phyloP scores from a whole-genome alignment of 2,113 vertebrate species.

The Pelecanoides urinatrix region DNA sequence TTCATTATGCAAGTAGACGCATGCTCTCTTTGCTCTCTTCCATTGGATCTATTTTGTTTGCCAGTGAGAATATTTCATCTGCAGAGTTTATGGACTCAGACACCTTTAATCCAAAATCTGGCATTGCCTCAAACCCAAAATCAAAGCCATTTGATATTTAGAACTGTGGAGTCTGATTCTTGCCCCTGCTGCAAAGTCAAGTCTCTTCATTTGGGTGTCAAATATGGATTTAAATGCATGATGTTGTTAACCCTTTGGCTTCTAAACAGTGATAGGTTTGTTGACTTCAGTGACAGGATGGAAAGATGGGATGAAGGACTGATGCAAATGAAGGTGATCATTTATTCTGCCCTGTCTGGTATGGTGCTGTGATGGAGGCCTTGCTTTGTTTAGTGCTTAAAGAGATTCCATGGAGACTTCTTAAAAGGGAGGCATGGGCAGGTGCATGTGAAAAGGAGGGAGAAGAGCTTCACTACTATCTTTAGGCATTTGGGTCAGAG shows the following conservation, averaged over 20 bases:
- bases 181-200: neutral
- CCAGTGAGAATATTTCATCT: neutral
- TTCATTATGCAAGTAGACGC: neutral
- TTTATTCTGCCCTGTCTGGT: neutral
- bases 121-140: neutral
- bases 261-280: neutral
- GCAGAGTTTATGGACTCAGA: neutral
- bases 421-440: neutral
- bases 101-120: neutral
- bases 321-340: neutral
- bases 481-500: neutral
- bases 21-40: neutral
- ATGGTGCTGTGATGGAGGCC: neutral
- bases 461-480: neutral
- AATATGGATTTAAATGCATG: neutral
- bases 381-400: neutral
- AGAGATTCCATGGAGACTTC: neutral
- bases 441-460: neutral
- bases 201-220: neutral
- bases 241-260: neutral
- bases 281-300: neutral
- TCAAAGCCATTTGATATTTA: neutral
- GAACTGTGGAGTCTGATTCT: neutral
- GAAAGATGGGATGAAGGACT: neutral
- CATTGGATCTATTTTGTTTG: neutral